A percentile compares a stretch with the other conserved stretches of the same genome.
These are phyloP conservation scores for Campoplex nolae DNA, from an alignment of 2,888 invertebrate genomes.

Conservation along the genomic window DNA sequence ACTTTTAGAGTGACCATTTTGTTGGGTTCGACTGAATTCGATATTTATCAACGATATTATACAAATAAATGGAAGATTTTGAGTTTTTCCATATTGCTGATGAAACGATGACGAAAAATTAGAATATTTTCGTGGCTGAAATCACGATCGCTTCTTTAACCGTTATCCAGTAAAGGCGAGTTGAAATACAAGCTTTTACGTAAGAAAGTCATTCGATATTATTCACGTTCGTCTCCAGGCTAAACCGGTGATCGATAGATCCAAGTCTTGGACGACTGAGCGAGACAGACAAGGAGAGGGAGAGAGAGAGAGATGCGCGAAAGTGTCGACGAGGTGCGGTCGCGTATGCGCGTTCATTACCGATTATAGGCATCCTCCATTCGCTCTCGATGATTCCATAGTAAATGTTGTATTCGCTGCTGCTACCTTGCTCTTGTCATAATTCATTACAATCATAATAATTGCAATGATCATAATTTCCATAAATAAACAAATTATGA, in stretches of 20 bases:
- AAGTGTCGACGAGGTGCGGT: slow-evolving; percentile 80
- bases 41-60: neutral
- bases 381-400: slow-evolving; percentile 69
- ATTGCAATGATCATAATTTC: neutral
- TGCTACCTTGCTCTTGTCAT: neutral
- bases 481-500: neutral
- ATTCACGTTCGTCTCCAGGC: slow-evolving; percentile 49
- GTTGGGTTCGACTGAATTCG: too few relatives aligned
- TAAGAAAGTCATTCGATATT: slow-evolving; percentile 42
- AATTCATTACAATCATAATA: neutral
- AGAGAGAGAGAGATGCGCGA: slow-evolving; percentile 55
- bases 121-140: slow-evolving; percentile 23
- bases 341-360: slow-evolving; percentile 77
- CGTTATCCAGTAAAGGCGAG: slow-evolving; percentile 30
- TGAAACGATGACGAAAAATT: neutral
- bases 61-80: neutral
- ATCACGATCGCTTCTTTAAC: neutral
- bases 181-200: slow-evolving; percentile 25
- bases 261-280: slow-evolving; percentile 22
- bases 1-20: neutral
- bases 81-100: neutral
- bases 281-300: slow-evolving; percentile 1
- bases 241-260: slow-evolving; percentile 55
- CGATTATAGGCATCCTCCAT: slow-evolving; percentile 82
- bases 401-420: neutral